Evolutionary conservation across 2,113 vertebrate genomes (phyloP).

Genomic region (Capreolus pygargus): DNA sequence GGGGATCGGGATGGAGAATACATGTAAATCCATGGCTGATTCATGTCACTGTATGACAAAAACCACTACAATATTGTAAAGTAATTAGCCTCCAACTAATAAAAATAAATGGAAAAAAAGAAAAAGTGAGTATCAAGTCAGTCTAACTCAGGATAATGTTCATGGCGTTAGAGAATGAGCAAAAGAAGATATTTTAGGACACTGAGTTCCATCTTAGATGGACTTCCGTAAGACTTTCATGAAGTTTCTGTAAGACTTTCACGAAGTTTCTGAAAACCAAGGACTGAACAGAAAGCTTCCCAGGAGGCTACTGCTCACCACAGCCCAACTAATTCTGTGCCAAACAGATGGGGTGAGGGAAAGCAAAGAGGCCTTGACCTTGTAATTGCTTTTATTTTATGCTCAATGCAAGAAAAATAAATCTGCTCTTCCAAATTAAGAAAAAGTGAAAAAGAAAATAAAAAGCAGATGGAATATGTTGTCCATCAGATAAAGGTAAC

Average conservation of each 20-base stretch:
- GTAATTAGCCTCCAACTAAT: no score
- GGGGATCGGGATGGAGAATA: no score
- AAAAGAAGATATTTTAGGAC: neutral
- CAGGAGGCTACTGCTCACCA: no score
- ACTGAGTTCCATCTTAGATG: neutral
- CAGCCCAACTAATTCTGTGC: neutral
- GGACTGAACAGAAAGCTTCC: neutral
- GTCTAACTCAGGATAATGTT: neutral
- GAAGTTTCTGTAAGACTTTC: neutral
- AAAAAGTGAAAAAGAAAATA: slow-evolving; percentile 51
- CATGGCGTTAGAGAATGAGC: neutral
- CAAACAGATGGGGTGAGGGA: neutral
- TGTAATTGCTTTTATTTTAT: slow-evolving; percentile 35
- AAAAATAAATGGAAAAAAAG: neutral
- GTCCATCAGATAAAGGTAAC: slow-evolving; percentile 53
- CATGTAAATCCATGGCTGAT: no score
- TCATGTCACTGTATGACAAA: no score
- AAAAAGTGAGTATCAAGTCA: neutral
- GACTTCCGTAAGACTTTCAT: neutral
- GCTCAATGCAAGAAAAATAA: slow-evolving; percentile 46
- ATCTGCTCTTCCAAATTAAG: slow-evolving; percentile 52
- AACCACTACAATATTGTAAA: no score
- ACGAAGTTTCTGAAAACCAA: neutral
- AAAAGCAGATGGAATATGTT: slow-evolving; percentile 51
- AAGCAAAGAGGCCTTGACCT: neutral